Conservation (phyloP, 1,140 invertebrate species). For the Elymnias hypermnestra region DNA sequence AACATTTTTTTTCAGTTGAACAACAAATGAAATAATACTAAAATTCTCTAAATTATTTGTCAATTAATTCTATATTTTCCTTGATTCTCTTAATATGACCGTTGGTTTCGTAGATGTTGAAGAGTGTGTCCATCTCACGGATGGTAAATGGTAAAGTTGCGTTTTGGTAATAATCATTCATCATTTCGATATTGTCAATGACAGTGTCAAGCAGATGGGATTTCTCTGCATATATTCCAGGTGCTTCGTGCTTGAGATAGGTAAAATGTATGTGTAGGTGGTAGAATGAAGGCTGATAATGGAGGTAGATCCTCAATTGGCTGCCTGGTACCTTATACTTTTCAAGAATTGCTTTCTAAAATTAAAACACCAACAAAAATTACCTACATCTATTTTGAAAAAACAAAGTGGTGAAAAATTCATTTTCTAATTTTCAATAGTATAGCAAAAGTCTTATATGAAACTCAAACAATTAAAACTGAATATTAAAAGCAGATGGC, state of each 20-base stretch:
- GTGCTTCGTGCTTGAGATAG: constrained; percentile 87
- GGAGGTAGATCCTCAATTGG: constrained; percentile 91
- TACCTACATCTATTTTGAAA: too few species aligned
- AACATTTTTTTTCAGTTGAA: constrained; percentile 45
- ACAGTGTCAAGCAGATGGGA: constrained; percentile 92
- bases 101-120: constrained; percentile 67
- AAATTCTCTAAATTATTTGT: constrained; percentile 36
- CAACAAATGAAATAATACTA: too few species aligned
- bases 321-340: constrained; percentile 85
- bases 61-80: constrained; percentile 43
- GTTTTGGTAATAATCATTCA: constrained; percentile 89
- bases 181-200: constrained; percentile 93
- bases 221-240: constrained; percentile 87
- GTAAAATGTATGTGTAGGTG: constrained; percentile 97
- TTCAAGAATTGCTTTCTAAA: constrained; percentile 85
- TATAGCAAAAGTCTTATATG: too few species aligned
- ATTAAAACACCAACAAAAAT: too few species aligned
- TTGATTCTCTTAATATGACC: constrained; percentile 56
- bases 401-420: too few species aligned
- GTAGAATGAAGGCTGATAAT: constrained; percentile 98
- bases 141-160: constrained; percentile 85
- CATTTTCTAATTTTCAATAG: too few species aligned
- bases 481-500: too few species aligned
- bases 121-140: constrained; percentile 79
- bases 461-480: too few species aligned